Evolutionary conservation across 2,113 vertebrate genomes (phyloP).

Genomic region (Elaphurus davidianus): DNA sequence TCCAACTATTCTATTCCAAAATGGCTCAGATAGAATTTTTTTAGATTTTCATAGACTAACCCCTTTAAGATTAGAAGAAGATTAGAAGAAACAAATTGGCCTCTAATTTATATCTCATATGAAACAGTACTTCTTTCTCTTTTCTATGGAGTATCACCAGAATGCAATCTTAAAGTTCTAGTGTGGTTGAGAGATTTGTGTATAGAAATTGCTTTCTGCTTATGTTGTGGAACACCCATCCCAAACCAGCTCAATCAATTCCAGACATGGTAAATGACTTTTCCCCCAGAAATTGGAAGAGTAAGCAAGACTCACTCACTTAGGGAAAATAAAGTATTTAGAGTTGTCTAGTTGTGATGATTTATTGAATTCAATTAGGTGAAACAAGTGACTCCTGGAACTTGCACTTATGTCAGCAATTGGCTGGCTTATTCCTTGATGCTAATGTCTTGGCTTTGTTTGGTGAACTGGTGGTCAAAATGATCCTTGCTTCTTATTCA

Average conservation of each 20-base stretch:
- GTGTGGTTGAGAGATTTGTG: neutral
- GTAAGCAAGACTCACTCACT: neutral
- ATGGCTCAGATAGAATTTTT: neutral
- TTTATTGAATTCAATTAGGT: neutral
- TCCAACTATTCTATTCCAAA: conserved; percentile 30
- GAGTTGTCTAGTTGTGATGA: neutral
- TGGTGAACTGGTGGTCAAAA: neutral
- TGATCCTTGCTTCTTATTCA: conserved; percentile 9
- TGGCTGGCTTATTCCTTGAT: neutral
- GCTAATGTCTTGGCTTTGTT: neutral
- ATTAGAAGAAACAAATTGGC: neutral
- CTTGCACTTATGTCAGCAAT: neutral
- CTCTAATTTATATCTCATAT: neutral
- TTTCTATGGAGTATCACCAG: neutral
- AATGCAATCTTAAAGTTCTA: neutral
- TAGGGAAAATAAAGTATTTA: neutral
- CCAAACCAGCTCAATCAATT: neutral
- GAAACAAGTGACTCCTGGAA: neutral
- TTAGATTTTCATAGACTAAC: neutral
- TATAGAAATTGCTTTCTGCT: neutral
- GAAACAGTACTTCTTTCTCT: neutral
- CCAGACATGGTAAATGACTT: neutral
- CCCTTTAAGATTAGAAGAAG: neutral
- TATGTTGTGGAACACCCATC: neutral
- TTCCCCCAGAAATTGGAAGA: neutral